Evolutionary conservation across 2,888 invertebrate species (phyloP).

Genomic region (Aleiodes leptofemur): DNA sequence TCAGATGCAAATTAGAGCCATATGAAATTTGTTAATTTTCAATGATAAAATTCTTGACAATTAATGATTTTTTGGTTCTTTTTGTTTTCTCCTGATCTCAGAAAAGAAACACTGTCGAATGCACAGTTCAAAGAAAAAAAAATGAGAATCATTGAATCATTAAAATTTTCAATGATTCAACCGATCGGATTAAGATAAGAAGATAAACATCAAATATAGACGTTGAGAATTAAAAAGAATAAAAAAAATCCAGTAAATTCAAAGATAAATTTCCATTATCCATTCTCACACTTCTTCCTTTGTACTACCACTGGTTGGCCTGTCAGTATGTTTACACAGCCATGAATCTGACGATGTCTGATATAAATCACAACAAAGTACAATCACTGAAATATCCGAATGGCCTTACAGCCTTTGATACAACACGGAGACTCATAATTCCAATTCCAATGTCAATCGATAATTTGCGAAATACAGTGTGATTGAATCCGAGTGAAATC

Average conservation of each 20-base stretch:
- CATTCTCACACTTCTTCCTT: background rate
- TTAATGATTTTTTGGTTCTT: too few species aligned
- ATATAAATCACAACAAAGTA: constrained; percentile 18
- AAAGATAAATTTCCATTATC: constrained; percentile 1
- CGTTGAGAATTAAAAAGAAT: background rate
- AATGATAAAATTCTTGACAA: too few species aligned
- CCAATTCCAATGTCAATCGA: constrained; percentile 24
- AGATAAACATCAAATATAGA: background rate
- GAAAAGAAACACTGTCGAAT: too few species aligned
- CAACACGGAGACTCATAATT: constrained; percentile 4
- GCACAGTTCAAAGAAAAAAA: too few species aligned
- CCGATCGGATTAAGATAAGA: too few species aligned
- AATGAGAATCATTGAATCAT: too few species aligned
- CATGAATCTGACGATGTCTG: background rate
- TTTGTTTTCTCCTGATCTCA: too few species aligned
- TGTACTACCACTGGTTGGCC: background rate
- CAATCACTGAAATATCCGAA: constrained; percentile 9
- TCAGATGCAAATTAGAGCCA: too few species aligned
- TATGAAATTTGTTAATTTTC: too few species aligned
- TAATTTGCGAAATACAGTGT: constrained; percentile 47
- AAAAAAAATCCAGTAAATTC: constrained; percentile 2
- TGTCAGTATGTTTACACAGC: constrained; percentile 35
- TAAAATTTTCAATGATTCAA: too few species aligned
- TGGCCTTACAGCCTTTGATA: constrained; percentile 34
- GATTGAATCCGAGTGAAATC: constrained; percentile 50